phyloP scores from a whole-genome alignment of 2,797 vertebrate species.

The Argya squamiceps region DNA sequence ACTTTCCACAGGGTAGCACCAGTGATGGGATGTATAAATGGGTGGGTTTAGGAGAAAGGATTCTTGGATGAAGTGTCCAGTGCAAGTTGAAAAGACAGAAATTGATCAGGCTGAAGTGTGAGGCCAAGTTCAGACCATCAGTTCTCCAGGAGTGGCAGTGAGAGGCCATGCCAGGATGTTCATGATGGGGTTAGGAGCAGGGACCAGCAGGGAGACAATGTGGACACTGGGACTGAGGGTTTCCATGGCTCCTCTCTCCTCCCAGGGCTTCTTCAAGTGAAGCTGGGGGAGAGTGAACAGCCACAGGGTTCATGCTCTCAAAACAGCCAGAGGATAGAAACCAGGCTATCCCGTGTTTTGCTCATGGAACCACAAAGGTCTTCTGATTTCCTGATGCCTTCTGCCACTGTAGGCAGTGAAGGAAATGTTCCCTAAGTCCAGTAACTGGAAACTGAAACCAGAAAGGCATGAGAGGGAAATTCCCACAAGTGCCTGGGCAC shows the following conservation, averaged over 20 bases:
- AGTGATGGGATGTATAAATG: neutral
- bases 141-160: neutral
- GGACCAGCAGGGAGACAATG: neutral
- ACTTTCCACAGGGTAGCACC: neutral
- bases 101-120: neutral
- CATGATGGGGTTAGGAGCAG: neutral
- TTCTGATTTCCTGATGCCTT: neutral
- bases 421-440: neutral
- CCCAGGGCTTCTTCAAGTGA: neutral
- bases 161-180: neutral
- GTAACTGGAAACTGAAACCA: neutral
- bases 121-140: neutral
- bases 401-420: neutral
- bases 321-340: neutral
- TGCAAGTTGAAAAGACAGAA: neutral
- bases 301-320: neutral
- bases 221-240: neutral
- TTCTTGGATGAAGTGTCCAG: neutral
- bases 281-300: neutral
- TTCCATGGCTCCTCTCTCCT: neutral
- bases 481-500: neutral
- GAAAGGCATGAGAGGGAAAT: neutral
- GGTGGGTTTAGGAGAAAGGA: neutral
- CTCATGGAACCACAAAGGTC: neutral
- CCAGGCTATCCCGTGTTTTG: neutral